phyloP scores from a whole-genome alignment of 2,113 vertebrate genomes.

The Neopipo cinnamomea region DNA sequence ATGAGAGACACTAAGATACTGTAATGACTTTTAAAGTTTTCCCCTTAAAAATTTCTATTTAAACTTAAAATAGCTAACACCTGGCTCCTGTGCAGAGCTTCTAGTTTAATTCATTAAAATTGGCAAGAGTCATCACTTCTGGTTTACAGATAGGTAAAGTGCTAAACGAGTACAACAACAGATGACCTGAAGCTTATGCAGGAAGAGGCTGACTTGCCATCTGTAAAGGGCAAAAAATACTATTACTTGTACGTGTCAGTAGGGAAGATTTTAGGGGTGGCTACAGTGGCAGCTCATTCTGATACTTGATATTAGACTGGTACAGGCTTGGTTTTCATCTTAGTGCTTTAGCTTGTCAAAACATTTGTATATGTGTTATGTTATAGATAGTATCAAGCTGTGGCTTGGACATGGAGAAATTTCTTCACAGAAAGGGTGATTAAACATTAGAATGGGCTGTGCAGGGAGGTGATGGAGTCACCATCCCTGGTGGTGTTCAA shows the following conservation, averaged over 20 bases:
- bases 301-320: neutral
- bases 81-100: neutral
- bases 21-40: neutral
- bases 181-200: neutral
- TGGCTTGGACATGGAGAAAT: neutral
- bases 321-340: neutral
- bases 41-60: neutral
- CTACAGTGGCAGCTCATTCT: neutral
- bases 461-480: neutral
- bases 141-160: neutral
- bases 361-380: fast-evolving
- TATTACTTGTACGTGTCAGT: neutral
- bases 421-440: no score
- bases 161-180: no score
- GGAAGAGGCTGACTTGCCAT: neutral
- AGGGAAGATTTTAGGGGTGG: neutral
- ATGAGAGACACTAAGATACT: no score
- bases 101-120: neutral
- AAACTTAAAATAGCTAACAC: neutral
- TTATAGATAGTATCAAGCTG: neutral
- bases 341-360: neutral
- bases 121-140: fast-evolving
- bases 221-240: neutral
- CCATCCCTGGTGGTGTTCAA: neutral
- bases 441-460: neutral